Evolutionary conservation across 2,113 vertebrate species (phyloP).

Genomic region (Platysternon megacephalum): DNA sequence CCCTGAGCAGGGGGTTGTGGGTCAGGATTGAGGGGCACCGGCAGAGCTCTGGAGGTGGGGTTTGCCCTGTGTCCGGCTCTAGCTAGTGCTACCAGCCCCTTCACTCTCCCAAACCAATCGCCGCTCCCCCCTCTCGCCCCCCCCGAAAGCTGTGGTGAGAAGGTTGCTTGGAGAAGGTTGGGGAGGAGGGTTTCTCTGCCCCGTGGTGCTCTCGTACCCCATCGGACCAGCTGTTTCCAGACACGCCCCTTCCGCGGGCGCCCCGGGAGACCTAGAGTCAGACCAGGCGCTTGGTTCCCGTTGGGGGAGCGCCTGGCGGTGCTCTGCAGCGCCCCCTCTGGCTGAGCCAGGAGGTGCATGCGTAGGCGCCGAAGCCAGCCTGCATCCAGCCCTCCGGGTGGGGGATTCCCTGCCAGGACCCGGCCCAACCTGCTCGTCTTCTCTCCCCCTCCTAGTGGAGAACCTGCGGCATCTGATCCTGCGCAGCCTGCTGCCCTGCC

Average conservation of each 20-base stretch:
- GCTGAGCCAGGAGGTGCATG: neutral
- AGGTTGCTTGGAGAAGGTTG: neutral
- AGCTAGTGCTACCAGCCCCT: neutral
- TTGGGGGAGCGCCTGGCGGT: neutral
- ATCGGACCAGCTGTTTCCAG: neutral
- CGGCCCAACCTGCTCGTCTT: rapidly evolving
- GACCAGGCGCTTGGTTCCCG: neutral
- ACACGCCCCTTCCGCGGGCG: neutral
- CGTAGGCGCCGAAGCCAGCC: neutral
- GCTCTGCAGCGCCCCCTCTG: no score
- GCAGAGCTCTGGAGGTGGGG: no score
- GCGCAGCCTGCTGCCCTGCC: constrained; percentile 49
- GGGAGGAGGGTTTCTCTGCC: neutral
- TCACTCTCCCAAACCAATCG: no score
- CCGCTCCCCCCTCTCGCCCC: no score
- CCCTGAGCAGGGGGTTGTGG: neutral
- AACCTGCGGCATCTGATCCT: constrained; percentile 75
- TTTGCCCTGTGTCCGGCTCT: no score
- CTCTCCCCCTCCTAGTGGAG: constrained; percentile 65
- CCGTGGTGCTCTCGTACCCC: neutral
- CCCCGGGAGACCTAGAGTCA: no score
- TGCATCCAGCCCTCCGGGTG: neutral
- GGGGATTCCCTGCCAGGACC: rapidly evolving
- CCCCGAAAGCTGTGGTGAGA: no score
- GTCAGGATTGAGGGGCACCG: no score